Evolutionary conservation across 2,113 vertebrate species (phyloP).

Genomic region (Meleagris gallopavo): DNA sequence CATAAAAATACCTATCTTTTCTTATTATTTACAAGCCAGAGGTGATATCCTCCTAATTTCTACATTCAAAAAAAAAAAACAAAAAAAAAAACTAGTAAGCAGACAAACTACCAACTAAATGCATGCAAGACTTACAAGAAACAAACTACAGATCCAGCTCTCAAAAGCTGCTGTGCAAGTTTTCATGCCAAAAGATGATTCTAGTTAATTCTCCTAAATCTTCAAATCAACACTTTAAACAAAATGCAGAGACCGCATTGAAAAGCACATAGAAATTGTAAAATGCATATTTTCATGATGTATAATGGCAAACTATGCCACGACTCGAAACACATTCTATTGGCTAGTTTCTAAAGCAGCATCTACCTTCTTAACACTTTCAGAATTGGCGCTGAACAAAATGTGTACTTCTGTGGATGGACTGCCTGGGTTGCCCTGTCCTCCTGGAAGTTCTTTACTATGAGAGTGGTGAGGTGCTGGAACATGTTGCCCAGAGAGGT

Average conservation of each 20-base stretch:
- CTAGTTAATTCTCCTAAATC: neutral
- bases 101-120: neutral
- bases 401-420: neutral
- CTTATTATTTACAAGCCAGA: neutral
- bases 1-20: neutral
- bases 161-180: neutral
- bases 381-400: neutral
- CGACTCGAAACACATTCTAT: neutral
- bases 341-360: neutral
- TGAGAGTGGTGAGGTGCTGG: too few relatives aligned
- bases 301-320: neutral
- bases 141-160: neutral
- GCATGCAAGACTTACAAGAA: neutral
- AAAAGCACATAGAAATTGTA: neutral
- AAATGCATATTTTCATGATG: neutral
- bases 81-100: neutral
- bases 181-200: neutral
- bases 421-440: neutral
- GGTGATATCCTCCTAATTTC: neutral
- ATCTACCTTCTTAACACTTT: slow-evolving; percentile 18
- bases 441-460: neutral
- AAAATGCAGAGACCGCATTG: neutral
- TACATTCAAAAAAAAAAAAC: neutral
- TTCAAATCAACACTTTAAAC: neutral
- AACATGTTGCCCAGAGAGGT: too few relatives aligned